These are phyloP conservation scores for Idris sp. DNA, from an alignment of 1,140 invertebrate species.

Conservation along the genomic window DNA sequence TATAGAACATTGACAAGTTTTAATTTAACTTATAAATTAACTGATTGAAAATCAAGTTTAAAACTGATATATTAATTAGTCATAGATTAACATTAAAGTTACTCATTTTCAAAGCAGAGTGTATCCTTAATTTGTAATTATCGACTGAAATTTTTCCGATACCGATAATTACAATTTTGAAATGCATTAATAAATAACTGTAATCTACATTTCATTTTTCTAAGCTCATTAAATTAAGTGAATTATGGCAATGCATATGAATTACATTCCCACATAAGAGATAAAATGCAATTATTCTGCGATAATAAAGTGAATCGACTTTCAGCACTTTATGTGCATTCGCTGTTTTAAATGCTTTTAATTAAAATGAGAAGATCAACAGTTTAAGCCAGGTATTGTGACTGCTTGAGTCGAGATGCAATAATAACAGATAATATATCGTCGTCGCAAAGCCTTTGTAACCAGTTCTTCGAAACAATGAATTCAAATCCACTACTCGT, in stretches of 20 bases:
- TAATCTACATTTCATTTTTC: no score
- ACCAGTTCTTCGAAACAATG: constrained; percentile 72
- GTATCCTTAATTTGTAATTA: no score
- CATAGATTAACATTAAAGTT: no score
- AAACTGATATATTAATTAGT: no score
- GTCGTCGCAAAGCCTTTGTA: constrained; percentile 65
- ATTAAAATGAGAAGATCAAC: constrained; percentile 77
- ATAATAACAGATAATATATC: constrained; percentile 78
- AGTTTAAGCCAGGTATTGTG: constrained; percentile 70
- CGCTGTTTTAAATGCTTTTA: constrained; percentile 67
- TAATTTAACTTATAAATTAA: no score
- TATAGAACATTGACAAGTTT: no score
- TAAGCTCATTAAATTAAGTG: constrained; percentile 7
- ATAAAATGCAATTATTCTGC: constrained; percentile 40
- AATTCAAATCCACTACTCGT: constrained; percentile 71
- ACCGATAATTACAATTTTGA: no score
- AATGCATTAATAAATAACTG: no score
- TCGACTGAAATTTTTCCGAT: no score
- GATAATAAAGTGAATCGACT: constrained; percentile 43
- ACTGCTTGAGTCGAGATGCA: constrained; percentile 68
- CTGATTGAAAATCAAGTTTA: no score
- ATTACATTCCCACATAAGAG: constrained; percentile 24
- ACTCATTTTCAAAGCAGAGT: no score
- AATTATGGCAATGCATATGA: constrained; percentile 6
- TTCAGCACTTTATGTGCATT: constrained; percentile 30